phyloP scores from a whole-genome alignment of 2,888 invertebrate species.

The Epistrophe grossulariae region DNA sequence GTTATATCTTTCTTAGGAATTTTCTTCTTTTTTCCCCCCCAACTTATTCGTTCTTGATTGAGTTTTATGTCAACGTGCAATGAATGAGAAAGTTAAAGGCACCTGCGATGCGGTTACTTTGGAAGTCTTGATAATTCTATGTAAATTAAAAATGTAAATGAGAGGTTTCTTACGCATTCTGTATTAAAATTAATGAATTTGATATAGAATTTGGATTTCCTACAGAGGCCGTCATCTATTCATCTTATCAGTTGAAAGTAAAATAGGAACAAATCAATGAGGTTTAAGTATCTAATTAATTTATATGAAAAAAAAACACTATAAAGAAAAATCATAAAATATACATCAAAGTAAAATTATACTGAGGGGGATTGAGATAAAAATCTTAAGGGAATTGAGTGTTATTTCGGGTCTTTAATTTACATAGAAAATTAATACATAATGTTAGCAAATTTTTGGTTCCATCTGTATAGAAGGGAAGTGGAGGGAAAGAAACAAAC shows the following conservation, averaged over 20 bases:
- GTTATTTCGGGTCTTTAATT: too few species aligned
- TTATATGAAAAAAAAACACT: too few species aligned
- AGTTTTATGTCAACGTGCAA: not conserved
- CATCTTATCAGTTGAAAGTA: not conserved
- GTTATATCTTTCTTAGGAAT: constrained; percentile 14
- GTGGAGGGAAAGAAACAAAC: too few species aligned
- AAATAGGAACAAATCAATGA: not conserved
- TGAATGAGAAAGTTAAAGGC: not conserved
- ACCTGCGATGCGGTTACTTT: not conserved
- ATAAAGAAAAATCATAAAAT: too few species aligned
- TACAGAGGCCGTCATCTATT: not conserved
- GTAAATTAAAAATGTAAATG: constrained; percentile 8
- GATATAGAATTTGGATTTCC: too few species aligned
- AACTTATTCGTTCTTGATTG: not conserved
- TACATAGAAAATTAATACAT: too few species aligned
- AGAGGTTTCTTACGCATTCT: not conserved
- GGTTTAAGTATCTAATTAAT: too few species aligned
- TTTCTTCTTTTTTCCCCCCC: not conserved
- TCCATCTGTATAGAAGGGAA: too few species aligned
- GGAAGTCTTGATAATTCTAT: not conserved
- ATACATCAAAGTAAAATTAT: too few species aligned
- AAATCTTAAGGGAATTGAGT: too few species aligned
- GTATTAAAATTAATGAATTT: not conserved
- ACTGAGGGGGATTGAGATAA: too few species aligned
- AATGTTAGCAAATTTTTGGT: too few species aligned